These are phyloP conservation scores for Dicyrtoma fusca DNA, from an alignment of 2,888 invertebrate genomes.

Conservation along the genomic window DNA sequence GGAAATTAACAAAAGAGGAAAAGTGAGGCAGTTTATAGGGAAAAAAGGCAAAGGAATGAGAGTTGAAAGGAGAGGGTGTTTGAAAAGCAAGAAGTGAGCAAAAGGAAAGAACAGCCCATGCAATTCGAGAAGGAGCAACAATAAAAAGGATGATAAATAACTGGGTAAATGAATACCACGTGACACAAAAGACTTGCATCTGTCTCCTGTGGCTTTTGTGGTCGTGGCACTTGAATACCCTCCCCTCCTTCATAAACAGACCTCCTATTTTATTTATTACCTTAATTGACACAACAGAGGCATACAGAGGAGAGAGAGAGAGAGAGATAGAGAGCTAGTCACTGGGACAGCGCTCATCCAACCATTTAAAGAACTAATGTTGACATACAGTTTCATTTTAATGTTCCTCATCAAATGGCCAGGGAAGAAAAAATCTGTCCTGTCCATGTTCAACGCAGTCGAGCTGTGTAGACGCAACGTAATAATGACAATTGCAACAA, in stretches of 20 bases:
- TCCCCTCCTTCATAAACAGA: constrained; percentile 56
- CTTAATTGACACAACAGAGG: constrained; percentile 56
- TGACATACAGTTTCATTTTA: constrained; percentile 42
- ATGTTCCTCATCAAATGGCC: constrained; percentile 16
- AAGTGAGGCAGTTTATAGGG: constrained; percentile 23
- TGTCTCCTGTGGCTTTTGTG: constrained; percentile 57
- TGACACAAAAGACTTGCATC: constrained; percentile 56
- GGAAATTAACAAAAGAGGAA: constrained; percentile 25
- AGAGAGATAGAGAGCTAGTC: neutral
- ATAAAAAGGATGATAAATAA: constrained; percentile 55
- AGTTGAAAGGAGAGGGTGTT: constrained; percentile 5
- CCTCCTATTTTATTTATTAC: constrained; percentile 57
- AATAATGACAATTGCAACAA: neutral
- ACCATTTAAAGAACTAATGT: constrained; percentile 41
- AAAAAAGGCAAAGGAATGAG: constrained; percentile 14
- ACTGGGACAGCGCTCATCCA: constrained; percentile 25
- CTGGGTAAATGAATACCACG: constrained; percentile 53
- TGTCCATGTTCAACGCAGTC: no score
- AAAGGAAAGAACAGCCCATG: constrained; percentile 45
- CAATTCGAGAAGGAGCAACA: constrained; percentile 50
- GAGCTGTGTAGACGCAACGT: neutral
- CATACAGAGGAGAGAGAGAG: neutral
- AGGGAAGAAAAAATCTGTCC: neutral
- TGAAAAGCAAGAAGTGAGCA: constrained; percentile 29
- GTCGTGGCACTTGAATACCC: constrained; percentile 52